phyloP scores from a whole-genome alignment of 2,113 vertebrate species.

The Pelusios castaneus region DNA sequence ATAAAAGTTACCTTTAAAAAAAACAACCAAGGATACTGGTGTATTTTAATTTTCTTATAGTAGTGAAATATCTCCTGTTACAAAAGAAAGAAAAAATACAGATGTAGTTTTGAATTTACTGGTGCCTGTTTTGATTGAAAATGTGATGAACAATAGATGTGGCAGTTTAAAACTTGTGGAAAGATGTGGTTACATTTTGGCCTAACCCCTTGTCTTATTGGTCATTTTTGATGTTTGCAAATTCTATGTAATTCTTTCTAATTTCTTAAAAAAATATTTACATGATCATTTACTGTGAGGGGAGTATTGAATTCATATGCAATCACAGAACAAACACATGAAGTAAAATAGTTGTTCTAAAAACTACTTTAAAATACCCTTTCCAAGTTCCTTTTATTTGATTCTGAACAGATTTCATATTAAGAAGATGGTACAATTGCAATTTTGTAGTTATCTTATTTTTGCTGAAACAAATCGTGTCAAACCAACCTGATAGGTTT shows the following conservation, averaged over 20 bases:
- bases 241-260: background rate
- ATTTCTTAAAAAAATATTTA: background rate
- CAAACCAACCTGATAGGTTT: no score
- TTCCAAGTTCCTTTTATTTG: background rate
- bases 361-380: background rate
- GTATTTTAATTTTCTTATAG: slow-evolving; percentile 26
- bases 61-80: background rate
- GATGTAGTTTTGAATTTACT: background rate
- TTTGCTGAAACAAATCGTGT: background rate
- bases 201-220: background rate
- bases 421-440: background rate
- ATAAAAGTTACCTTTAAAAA: slow-evolving; percentile 47
- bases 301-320: background rate
- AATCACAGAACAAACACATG: background rate
- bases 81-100: background rate
- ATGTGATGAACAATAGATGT: slow-evolving; percentile 5
- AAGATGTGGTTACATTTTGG: background rate
- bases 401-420: slow-evolving; percentile 6
- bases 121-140: background rate
- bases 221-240: background rate
- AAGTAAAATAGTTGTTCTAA: background rate
- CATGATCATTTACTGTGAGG: background rate
- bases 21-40: background rate
- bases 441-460: background rate
- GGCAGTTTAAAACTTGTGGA: background rate